These are phyloP conservation scores for Notoglanidium macrostoma DNA, from an alignment of 2,797 vertebrate genomes.

Conservation along the genomic window DNA sequence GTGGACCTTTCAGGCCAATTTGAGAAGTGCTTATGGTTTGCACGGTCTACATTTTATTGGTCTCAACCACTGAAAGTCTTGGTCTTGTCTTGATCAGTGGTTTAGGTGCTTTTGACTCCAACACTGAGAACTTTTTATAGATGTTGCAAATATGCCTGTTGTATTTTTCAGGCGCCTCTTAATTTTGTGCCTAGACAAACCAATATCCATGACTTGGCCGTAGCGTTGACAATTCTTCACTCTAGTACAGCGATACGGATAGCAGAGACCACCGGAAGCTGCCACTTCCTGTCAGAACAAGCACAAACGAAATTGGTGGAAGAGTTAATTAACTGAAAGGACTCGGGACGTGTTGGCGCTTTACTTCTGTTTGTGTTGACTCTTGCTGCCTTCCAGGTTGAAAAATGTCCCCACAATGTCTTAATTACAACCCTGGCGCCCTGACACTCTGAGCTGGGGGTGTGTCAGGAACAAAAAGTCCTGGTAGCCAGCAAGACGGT, in stretches of 20 bases:
- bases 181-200: neutral
- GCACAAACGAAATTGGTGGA: neutral
- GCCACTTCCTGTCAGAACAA: neutral
- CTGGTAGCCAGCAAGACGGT: neutral
- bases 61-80: too few relatives aligned
- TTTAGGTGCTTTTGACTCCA: too few relatives aligned
- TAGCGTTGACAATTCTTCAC: neutral
- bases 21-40: too few relatives aligned
- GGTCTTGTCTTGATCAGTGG: too few relatives aligned
- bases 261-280: neutral
- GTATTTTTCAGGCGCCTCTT: neutral
- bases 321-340: neutral
- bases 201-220: neutral
- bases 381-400: neutral
- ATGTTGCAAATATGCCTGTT: neutral
- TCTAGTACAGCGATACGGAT: neutral
- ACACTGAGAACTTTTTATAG: neutral
- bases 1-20: too few relatives aligned
- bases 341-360: neutral
- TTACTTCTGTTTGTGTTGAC: neutral
- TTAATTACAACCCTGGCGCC: neutral
- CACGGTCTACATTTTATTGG: too few relatives aligned
- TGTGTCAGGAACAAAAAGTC: neutral
- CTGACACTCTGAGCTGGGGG: neutral
- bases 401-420: neutral